These are phyloP conservation scores for Ypsolopha sequella DNA, from an alignment of 2,888 invertebrate species.

Conservation along the genomic window DNA sequence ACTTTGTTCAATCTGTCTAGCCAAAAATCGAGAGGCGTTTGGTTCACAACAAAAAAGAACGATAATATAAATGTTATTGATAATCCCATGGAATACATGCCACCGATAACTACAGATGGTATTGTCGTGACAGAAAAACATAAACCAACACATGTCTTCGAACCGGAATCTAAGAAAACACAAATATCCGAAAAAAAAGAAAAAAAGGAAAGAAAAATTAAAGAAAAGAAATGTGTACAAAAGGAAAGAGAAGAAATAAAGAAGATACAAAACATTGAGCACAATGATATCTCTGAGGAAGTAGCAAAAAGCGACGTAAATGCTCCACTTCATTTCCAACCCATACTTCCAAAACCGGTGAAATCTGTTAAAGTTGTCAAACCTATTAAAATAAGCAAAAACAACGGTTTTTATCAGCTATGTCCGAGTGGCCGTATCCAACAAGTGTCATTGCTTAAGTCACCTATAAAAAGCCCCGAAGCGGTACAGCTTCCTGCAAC, in stretches of 20 bases:
- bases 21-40: constrained; percentile 41
- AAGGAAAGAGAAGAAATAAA: background rate
- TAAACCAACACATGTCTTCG: background rate
- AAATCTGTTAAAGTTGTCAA: constrained; percentile 31
- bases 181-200: background rate
- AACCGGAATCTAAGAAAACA: background rate
- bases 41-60: constrained; percentile 48
- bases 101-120: constrained; percentile 10
- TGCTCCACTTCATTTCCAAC: too few relatives aligned
- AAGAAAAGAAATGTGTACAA: background rate
- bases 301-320: too few relatives aligned
- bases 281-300: background rate
- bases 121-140: constrained; percentile 1
- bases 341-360: constrained; percentile 8
- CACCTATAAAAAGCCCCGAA: background rate
- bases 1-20: constrained; percentile 4
- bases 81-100: constrained; percentile 46
- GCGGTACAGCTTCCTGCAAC: background rate
- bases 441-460: constrained; percentile 10
- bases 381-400: constrained; percentile 50
- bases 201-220: background rate
- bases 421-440: constrained; percentile 21
- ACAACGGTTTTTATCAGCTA: constrained; percentile 39
- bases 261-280: background rate
- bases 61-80: constrained; percentile 49